Evolutionary conservation across 92 coral and sea anemone genomes (phyloP), one percentile per base, ranked within the genome.

Genomic region (Phenganax subtilis): DNA sequence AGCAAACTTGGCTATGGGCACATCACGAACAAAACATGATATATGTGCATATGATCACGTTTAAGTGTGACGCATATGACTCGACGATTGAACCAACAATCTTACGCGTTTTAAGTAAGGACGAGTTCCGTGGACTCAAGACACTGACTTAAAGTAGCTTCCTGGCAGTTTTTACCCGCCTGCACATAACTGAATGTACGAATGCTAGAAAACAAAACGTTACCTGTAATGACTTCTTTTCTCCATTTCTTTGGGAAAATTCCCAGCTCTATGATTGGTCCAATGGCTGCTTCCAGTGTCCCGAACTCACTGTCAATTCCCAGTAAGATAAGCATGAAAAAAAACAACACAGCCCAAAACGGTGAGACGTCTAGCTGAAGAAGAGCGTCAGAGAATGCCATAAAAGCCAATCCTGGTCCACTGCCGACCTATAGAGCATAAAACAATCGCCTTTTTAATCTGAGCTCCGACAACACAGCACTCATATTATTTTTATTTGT

Each of bases 321-420:
- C 86, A 94, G 85, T 81, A 94, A 90, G 83, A 94, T 92, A 85
- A 94, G 89, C 98, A 94, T 94, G 77, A 94, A 92, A 91, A 94
- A 94, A 87, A 94, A 94, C 86, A 94, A 82, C 75, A 94, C 88
- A 64, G 98, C 91, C 98, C 98, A 94, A 85, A 94, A 89, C 55
- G 97, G 98, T 84, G 98, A 89, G 67, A 92, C 77, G 84, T 96
- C 97, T 90, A 94, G 86, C 89, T 94, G 96, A 29, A 97, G 91
- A 64, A 94, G 97, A 14, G 98, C 98, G 73, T 93, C 98, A 71
- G 98, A 97, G 83, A 92, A 94, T 72, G 98, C 98, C 80, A 94
- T 90, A 85, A 94, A 94, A 58, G 98, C 98, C 89, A 94, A 91
- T 60, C 98, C 98, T 87, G 98, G 98, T 90, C 98, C 98, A 55